Evolutionary conservation across 2,888 invertebrate species (phyloP).

Genomic region (Patella depressa): DNA sequence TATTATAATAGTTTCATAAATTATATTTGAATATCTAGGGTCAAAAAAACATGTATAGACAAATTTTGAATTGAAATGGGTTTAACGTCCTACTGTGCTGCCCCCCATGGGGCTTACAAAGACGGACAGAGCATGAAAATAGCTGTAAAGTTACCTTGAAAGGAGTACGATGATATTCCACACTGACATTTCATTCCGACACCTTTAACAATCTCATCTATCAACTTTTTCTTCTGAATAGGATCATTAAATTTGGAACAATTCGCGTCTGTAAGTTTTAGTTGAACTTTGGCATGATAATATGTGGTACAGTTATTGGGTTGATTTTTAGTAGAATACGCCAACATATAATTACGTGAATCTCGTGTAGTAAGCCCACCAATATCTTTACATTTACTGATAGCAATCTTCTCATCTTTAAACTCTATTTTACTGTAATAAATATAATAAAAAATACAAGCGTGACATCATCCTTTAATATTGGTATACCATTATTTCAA

Average conservation of each 20-base stretch:
- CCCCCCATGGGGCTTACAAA: too few relatives aligned
- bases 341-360: neutral
- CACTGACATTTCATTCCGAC: constrained; percentile 38
- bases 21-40: too few relatives aligned
- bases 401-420: too few relatives aligned
- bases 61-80: too few relatives aligned
- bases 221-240: neutral
- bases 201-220: constrained; percentile 24
- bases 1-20: too few relatives aligned
- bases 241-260: constrained; percentile 26
- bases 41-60: too few relatives aligned
- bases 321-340: neutral
- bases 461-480: constrained; percentile 34
- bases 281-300: neutral
- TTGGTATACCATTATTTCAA: neutral
- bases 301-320: neutral
- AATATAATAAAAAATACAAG: constrained; percentile 35
- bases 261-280: constrained; percentile 23
- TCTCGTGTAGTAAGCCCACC: too few relatives aligned
- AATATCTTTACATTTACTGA: too few relatives aligned
- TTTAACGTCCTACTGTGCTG: too few relatives aligned
- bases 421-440: constrained; percentile 13
- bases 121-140: too few relatives aligned
- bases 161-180: constrained; percentile 37
- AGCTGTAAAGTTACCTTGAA: constrained; percentile 25